Conservation (phyloP, 2,888 invertebrate genomes). For the Oxycera nigricornis region DNA sequence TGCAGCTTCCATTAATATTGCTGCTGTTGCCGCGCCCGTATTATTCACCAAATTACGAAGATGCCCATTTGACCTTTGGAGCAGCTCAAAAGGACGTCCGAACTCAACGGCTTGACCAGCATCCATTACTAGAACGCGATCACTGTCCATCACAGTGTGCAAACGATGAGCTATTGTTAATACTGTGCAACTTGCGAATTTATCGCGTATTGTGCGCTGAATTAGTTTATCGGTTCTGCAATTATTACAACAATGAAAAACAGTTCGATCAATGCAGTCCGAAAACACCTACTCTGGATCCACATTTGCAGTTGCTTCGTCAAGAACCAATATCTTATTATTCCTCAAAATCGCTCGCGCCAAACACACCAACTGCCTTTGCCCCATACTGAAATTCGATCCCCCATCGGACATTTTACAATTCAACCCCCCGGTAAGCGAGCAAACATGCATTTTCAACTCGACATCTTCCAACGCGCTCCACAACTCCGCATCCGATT, state of each 20-base stretch:
- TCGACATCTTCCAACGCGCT: constrained; percentile 73
- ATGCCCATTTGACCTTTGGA: constrained; percentile 64
- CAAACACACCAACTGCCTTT: constrained; percentile 80
- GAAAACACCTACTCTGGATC: constrained; percentile 71
- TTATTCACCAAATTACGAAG: constrained; percentile 71
- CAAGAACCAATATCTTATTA: constrained; percentile 66
- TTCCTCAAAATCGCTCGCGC: constrained; percentile 76
- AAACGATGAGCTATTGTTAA: constrained; percentile 47
- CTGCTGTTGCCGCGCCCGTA: constrained; percentile 67
- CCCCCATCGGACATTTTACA: constrained; percentile 77
- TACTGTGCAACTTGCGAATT: constrained; percentile 27
- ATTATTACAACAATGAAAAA: too few relatives aligned
- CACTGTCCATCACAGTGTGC: constrained; percentile 48
- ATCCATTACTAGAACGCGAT: constrained; percentile 44
- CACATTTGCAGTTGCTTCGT: constrained; percentile 85
- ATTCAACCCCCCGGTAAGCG: constrained; percentile 64
- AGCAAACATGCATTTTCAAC: constrained; percentile 57
- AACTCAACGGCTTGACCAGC: constrained; percentile 70
- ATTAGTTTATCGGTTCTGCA: constrained; percentile 46
- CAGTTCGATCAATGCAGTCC: too few relatives aligned
- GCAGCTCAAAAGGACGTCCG: constrained; percentile 72
- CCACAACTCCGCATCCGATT: constrained; percentile 74
- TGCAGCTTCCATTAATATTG: constrained; percentile 64
- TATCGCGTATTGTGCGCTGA: constrained; percentile 17
- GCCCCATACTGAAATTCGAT: constrained; percentile 79